phyloP scores from a whole-genome alignment of 1,140 invertebrate genomes.

The Cydia amplana region DNA sequence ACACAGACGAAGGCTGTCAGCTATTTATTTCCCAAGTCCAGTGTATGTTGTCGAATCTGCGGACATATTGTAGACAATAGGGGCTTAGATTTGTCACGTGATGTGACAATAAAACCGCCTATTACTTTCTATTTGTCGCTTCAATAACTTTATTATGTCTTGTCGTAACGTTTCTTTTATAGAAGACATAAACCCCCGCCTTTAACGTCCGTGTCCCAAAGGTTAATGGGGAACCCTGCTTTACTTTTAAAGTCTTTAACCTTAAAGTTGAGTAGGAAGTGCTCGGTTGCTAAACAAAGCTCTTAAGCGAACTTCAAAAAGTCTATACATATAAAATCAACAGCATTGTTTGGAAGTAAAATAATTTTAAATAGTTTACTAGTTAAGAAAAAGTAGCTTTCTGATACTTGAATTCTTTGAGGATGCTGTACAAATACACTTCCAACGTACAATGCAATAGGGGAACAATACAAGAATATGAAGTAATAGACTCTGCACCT shows the following conservation, averaged over 20 bases:
- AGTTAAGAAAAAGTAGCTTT: neutral
- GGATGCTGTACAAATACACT: neutral
- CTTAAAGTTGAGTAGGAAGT: slow-evolving; percentile 33
- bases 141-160: slow-evolving; percentile 40
- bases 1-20: slow-evolving; percentile 64
- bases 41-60: slow-evolving; percentile 65
- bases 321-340: neutral
- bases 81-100: slow-evolving; percentile 56
- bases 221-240: slow-evolving; percentile 34
- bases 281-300: slow-evolving; percentile 11
- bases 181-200: slow-evolving; percentile 39
- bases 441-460: neutral
- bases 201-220: slow-evolving; percentile 28
- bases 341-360: neutral
- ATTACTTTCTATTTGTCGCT: slow-evolving; percentile 43
- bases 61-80: slow-evolving; percentile 54
- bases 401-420: neutral
- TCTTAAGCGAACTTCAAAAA: neutral
- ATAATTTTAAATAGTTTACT: neutral
- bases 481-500: slow-evolving; percentile 14
- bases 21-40: slow-evolving; percentile 69
- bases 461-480: neutral
- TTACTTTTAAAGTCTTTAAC: slow-evolving; percentile 37
- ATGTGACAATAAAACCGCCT: slow-evolving; percentile 51
- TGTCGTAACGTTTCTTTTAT: slow-evolving; percentile 43